phyloP scores from a whole-genome alignment of 2,888 invertebrate species.

The Heliconius cydno region DNA sequence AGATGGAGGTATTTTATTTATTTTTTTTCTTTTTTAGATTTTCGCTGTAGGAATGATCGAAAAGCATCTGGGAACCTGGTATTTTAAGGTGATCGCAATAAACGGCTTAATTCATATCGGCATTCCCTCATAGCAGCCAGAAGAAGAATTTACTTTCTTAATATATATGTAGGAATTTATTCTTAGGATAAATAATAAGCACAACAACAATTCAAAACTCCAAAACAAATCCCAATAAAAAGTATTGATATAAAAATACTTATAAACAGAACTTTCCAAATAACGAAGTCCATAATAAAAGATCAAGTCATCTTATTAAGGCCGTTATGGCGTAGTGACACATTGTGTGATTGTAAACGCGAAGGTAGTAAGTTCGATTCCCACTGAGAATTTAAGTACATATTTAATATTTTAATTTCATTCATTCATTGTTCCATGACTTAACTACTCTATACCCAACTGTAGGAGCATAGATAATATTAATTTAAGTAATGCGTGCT shows the following conservation, averaged over 20 bases:
- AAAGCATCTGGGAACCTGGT: no score
- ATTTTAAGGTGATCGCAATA: no score
- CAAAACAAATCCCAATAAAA: background rate
- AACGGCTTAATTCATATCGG: no score
- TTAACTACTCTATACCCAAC: slow-evolving; percentile 31
- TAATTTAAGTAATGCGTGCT: slow-evolving; percentile 35
- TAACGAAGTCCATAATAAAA: background rate
- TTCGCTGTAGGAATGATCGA: no score
- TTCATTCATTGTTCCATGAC: background rate
- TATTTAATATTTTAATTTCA: background rate
- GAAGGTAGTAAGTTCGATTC: background rate
- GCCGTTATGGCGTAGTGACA: background rate
- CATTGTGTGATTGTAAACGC: fast-evolving
- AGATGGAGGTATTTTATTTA: background rate
- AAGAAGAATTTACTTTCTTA: background rate
- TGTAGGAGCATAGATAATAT: slow-evolving; percentile 34
- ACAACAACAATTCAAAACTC: background rate
- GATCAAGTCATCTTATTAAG: background rate
- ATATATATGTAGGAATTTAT: no score
- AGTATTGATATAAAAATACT: slow-evolving; percentile 4
- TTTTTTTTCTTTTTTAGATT: no score
- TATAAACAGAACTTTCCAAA: background rate
- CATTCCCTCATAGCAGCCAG: background rate
- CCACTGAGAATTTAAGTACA: background rate
- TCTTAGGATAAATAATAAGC: background rate